Base-by-base conservation (phyloP, 2,113 vertebrate genomes). In the Ictidomys tridecemlineatus region DNA sequence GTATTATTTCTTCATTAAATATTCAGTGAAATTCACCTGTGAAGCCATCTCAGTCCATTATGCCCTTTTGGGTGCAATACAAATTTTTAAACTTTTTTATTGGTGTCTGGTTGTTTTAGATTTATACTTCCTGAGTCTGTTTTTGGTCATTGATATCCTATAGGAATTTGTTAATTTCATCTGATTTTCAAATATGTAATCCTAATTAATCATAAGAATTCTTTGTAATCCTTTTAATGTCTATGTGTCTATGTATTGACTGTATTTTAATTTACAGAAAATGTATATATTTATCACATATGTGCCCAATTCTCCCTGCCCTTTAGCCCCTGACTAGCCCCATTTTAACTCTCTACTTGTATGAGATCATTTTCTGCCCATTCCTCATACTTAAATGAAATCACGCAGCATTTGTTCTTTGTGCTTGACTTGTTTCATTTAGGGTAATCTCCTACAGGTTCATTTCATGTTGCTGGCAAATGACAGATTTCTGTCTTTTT, bases 1-100 rank as follows among this genome's bases (percentile, higher is more conserved):
- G 11, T 42, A 51, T 53, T 53, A 80, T 76, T 86, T 94, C 24
- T 78, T 77, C 14, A 76, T 92, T 65, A 70, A 45, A 51, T 86
- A 74, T 28, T 65, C 13, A 56, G 8, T 56, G 39, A 7, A 72
- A 72, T 82, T 77, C n/a, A 67, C 30, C 20, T 39, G 3, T 26
- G 17, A 63, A 70, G 3, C 12, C 0, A 34, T 74, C 0, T 87
- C 5, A 48, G 1, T 65, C 18, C 61, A 18, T 28, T 8, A 1
- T 42, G 42, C 85, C 5, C 14, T 56, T 79, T 76, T n/a, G 37
- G 3, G 51, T 22, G 24, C 56, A 1, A 1, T 42, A 53, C 51
- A 72, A 76, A 53, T 5, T 39, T 89, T 76, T 63, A 30, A 18
- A 12, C 34, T 63, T 18, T 70, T 78, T 83, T 48, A 73, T 12